Evolutionary conservation across 2,797 vertebrate species (phyloP).

Genomic region (Paramormyrops hopkinsi): DNA sequence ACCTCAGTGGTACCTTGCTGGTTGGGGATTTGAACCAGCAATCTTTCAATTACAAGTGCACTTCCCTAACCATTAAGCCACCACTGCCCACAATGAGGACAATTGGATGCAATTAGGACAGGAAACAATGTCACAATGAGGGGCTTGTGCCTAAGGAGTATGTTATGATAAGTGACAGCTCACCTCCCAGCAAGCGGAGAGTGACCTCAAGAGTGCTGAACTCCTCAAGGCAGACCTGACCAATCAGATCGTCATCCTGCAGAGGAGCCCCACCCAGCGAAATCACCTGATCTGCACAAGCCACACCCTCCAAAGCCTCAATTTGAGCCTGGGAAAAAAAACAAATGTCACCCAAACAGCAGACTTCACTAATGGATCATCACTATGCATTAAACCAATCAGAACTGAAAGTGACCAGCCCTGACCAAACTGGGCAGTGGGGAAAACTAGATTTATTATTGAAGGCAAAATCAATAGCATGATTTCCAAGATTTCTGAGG

Average conservation of each 20-base stretch:
- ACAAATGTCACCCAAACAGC: neutral
- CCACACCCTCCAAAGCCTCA: conserved; percentile 52
- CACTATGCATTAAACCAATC: neutral
- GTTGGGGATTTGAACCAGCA: neutral
- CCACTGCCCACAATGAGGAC: neutral
- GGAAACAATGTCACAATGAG: neutral
- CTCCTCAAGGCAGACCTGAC: conserved; percentile 51
- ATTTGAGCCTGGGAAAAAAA: conserved; percentile 46
- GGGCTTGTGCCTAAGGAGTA: neutral
- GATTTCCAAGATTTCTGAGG: neutral
- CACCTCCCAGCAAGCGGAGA: conserved; percentile 59
- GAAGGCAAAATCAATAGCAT: neutral
- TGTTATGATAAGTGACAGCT: conserved; percentile 18
- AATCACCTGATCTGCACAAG: conserved; percentile 55
- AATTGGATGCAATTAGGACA: neutral
- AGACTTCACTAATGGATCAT: neutral
- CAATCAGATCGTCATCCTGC: conserved; percentile 51
- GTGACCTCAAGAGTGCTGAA: conserved; percentile 57
- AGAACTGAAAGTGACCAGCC: neutral
- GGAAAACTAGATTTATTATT: neutral
- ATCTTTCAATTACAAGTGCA: neutral
- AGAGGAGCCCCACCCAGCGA: conserved; percentile 52
- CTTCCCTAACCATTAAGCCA: neutral
- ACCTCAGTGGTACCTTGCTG: neutral
- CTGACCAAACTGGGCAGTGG: neutral